These are phyloP conservation scores for Drosophila ercepeae DNA, from an alignment of 1,140 invertebrate species.

Conservation along the genomic window DNA sequence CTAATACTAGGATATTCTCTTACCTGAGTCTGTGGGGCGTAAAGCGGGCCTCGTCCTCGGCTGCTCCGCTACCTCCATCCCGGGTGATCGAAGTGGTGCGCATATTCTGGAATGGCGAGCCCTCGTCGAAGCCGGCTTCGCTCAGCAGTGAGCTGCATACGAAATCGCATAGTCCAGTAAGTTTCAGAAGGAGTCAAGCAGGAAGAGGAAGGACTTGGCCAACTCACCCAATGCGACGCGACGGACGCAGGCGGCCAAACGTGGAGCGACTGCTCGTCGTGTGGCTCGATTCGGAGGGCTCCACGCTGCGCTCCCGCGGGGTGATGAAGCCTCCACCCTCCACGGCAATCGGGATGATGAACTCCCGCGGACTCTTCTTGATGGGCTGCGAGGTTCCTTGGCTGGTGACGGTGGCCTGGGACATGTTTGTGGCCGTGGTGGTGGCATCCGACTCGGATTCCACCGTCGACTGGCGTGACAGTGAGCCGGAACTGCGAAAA, in stretches of 20 bases:
- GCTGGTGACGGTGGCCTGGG: conserved; percentile 70
- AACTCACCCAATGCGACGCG: conserved; percentile 73
- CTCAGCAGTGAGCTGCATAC: conserved; percentile 86
- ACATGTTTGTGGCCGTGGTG: conserved; percentile 78
- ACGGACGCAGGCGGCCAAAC: conserved; percentile 72
- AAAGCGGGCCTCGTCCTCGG: conserved; percentile 85
- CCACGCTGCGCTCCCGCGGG: conserved; percentile 89
- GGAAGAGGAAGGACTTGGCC: not conserved
- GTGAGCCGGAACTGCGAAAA: conserved; percentile 72
- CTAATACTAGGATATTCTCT: not conserved
- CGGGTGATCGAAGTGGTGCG: conserved; percentile 85
- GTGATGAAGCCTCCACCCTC: conserved; percentile 94
- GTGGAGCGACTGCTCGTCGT: conserved; percentile 84
- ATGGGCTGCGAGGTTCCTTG: conserved; percentile 88
- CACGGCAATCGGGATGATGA: conserved; percentile 95
- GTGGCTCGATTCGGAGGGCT: conserved; percentile 87
- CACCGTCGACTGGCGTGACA: conserved; percentile 88
- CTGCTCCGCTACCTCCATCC: conserved; percentile 82
- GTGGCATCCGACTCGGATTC: conserved; percentile 88
- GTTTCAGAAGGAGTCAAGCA: not conserved
- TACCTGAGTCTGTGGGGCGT: conserved; percentile 90
- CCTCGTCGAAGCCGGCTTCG: conserved; percentile 90
- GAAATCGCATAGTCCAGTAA: conserved; percentile 13
- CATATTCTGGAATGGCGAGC: conserved; percentile 86
- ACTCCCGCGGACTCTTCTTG: conserved; percentile 93